phyloP scores from a whole-genome alignment of 2,113 vertebrate genomes.

The Stegostoma tigrinum region DNA sequence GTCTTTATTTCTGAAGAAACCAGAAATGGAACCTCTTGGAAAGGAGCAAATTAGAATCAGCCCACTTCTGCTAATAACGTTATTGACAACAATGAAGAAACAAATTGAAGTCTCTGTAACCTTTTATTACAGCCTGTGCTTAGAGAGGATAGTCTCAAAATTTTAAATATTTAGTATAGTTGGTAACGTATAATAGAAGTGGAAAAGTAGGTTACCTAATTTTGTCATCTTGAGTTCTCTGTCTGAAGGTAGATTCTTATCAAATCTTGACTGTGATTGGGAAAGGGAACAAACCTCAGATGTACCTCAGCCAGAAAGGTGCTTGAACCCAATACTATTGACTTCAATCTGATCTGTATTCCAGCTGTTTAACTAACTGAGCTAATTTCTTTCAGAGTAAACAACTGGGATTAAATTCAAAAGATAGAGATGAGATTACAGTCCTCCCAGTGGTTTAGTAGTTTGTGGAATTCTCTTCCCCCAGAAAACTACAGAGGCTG shows the following conservation, averaged over 20 bases:
- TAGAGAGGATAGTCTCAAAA: neutral
- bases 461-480: no score
- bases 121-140: neutral
- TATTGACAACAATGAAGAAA: no score
- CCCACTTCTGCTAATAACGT: no score
- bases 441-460: no score
- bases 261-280: neutral
- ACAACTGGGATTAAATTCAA: no score
- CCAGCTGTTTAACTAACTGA: no score
- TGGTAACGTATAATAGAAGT: neutral
- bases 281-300: neutral
- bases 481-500: no score
- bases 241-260: neutral
- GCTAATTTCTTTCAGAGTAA: neutral
- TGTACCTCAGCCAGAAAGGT: neutral
- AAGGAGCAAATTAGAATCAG: neutral
- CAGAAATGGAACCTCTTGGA: neutral
- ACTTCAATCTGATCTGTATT: neutral
- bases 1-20: neutral
- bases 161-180: neutral
- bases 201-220: neutral
- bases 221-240: neutral
- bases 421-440: no score
- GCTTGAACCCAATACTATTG: neutral
- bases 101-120: neutral